A percentile compares a stretch with the other conserved stretches of the same genome.
phyloP scores from a whole-genome alignment of 2,888 invertebrate genomes.

The Congeria kusceri region DNA sequence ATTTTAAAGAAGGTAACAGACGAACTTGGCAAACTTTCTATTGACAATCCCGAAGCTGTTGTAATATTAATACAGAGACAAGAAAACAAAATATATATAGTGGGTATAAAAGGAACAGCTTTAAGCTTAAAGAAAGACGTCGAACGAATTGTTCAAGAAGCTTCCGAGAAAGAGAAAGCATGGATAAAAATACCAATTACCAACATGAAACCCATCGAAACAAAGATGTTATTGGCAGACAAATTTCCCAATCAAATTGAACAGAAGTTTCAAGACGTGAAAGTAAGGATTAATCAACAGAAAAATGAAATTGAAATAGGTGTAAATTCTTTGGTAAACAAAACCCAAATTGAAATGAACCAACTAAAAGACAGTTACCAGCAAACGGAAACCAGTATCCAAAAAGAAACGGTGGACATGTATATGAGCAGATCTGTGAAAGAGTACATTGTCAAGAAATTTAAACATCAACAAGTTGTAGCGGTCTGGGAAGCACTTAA shows the following conservation, averaged over 20 bases:
- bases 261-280: conserved; percentile 21
- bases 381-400: conserved; percentile 1
- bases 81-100: neutral
- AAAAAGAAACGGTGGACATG: conserved; percentile 4
- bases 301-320: conserved; percentile 54
- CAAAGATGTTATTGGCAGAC: conserved; percentile 53
- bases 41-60: conserved; percentile 11
- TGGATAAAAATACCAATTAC: conserved; percentile 21
- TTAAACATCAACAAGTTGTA: conserved; percentile 20
- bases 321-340: conserved; percentile 8
- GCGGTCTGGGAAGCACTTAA: conserved; percentile 47
- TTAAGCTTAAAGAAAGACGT: neutral
- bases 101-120: neutral
- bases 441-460: conserved; percentile 39
- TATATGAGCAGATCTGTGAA: conserved; percentile 19
- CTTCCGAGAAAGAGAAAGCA: neutral
- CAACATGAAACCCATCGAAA: conserved; percentile 28
- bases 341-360: conserved; percentile 45
- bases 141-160: conserved; percentile 5
- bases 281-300: conserved; percentile 38
- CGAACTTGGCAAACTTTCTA: neutral
- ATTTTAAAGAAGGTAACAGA: conserved; percentile 15
- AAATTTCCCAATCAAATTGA: conserved; percentile 45
- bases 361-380: conserved; percentile 20
- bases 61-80: conserved; percentile 12